phyloP scores from a whole-genome alignment of 2,113 vertebrate genomes.

The Cathartes aura region DNA sequence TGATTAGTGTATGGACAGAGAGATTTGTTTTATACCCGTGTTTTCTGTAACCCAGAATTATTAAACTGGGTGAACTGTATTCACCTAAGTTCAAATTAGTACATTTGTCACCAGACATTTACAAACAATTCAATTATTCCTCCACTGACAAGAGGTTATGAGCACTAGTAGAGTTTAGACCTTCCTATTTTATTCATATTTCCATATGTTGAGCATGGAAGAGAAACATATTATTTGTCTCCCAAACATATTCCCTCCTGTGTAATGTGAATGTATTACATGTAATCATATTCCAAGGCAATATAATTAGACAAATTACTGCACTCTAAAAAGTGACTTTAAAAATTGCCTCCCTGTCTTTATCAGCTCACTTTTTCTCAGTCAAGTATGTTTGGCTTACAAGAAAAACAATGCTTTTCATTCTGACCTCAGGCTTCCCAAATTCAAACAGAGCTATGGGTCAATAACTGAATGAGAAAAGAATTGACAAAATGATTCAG shows the following conservation, averaged over 20 bases:
- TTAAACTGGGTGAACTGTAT: not conserved
- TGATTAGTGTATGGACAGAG: not conserved
- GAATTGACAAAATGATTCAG: not conserved
- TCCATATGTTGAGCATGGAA: not conserved
- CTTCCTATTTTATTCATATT: not conserved
- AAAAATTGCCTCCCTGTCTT: slow-evolving; percentile 1
- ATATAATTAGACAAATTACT: slow-evolving; percentile 5
- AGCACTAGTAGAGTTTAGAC: not conserved
- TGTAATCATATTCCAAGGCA: not conserved
- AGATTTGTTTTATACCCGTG: not conserved
- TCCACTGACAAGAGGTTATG: not conserved
- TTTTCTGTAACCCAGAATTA: not conserved
- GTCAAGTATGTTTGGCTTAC: not conserved
- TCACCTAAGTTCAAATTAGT: not conserved
- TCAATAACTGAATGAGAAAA: not conserved
- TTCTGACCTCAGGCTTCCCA: not conserved
- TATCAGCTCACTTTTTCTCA: slow-evolving; percentile 23
- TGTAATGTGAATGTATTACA: not conserved
- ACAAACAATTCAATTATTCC: not conserved
- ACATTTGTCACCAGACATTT: not conserved
- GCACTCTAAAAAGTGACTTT: not conserved
- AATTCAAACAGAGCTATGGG: not conserved
- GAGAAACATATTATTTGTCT: not conserved
- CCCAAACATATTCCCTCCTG: not conserved
- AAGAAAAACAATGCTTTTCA: not conserved